Percentiles rank a stretch among this genome's conserved stretches.
phyloP scores from a whole-genome alignment of 2,888 invertebrate species.

The Anaspis maculata region DNA sequence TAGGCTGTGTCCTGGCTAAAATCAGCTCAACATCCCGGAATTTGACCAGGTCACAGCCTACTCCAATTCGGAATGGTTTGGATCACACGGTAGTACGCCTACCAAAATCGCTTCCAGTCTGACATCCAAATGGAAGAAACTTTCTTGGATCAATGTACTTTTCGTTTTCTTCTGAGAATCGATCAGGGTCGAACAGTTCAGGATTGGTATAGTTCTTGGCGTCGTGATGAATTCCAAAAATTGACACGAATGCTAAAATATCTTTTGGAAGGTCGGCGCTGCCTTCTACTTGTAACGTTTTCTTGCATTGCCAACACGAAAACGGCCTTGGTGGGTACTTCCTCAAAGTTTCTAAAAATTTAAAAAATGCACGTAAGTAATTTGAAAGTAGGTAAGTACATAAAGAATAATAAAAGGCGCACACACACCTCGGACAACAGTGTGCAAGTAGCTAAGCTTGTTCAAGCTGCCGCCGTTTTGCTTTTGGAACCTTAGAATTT shows the following conservation, averaged over 20 bases:
- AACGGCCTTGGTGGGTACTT: slow-evolving; percentile 23
- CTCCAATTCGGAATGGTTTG: too few species aligned
- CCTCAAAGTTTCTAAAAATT: slow-evolving; percentile 23
- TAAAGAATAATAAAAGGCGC: background rate
- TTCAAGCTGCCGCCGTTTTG: slow-evolving; percentile 3
- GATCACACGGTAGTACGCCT: slow-evolving; percentile 1
- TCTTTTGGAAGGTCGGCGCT: slow-evolving; percentile 13
- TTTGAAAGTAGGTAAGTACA: slow-evolving; percentile 1
- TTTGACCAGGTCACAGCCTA: too few species aligned
- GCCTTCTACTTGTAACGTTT: too few species aligned
- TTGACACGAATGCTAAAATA: slow-evolving; percentile 17
- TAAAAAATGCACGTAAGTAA: background rate
- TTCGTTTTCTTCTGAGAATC: slow-evolving; percentile 20
- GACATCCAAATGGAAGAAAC: slow-evolving; percentile 21
- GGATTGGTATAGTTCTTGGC: slow-evolving; percentile 20
- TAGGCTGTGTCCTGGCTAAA: too few species aligned
- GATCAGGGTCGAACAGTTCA: slow-evolving; percentile 23
- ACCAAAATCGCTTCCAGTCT: slow-evolving; percentile 3
- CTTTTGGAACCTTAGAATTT: slow-evolving; percentile 21
- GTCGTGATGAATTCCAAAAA: slow-evolving; percentile 23
- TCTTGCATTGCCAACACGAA: slow-evolving; percentile 13
- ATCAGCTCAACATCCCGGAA: too few species aligned
- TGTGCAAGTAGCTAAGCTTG: slow-evolving; percentile 7
- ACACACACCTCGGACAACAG: slow-evolving; percentile 11
- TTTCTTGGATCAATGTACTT: slow-evolving; percentile 10